phyloP scores from a whole-genome alignment of 2,797 vertebrate species.

The Lates japonicus region DNA sequence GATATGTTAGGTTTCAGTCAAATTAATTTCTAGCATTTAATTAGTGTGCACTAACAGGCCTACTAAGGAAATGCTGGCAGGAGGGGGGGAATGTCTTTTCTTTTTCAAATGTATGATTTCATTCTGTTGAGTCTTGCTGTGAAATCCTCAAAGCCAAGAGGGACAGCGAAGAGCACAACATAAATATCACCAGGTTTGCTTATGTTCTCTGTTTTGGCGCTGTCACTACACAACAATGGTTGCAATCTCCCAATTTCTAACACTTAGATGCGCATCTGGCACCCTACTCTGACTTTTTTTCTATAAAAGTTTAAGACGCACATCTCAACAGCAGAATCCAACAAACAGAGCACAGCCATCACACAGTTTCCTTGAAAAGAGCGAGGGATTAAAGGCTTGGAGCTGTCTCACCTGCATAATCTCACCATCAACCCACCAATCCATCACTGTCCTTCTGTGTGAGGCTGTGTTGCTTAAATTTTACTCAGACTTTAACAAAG shows the following conservation, averaged over 20 bases:
- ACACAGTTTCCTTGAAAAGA: slow-evolving; percentile 61
- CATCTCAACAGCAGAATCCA: slow-evolving; percentile 47
- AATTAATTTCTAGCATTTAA: slow-evolving; percentile 78
- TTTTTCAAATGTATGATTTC: slow-evolving; percentile 59
- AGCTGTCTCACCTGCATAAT: slow-evolving; percentile 77
- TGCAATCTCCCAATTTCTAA: slow-evolving; percentile 32
- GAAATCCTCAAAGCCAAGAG: slow-evolving; percentile 48
- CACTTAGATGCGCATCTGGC: slow-evolving; percentile 49
- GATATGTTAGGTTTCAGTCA: slow-evolving; percentile 62
- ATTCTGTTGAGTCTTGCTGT: slow-evolving; percentile 47
- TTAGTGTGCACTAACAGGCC: slow-evolving; percentile 61
- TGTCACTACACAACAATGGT: slow-evolving; percentile 38
- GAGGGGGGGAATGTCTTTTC: slow-evolving; percentile 23
- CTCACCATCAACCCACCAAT: slow-evolving; percentile 71
- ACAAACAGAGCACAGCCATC: slow-evolving; percentile 49
- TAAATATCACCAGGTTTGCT: slow-evolving; percentile 52
- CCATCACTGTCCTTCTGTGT: slow-evolving; percentile 67
- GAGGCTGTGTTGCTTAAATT: slow-evolving; percentile 51
- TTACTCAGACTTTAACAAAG: slow-evolving; percentile 56
- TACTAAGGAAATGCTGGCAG: slow-evolving; percentile 54
- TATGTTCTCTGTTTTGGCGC: slow-evolving; percentile 36
- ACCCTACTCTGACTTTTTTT: slow-evolving; percentile 30
- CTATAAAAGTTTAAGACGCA: slow-evolving; percentile 55
- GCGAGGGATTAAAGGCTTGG: slow-evolving; percentile 74
- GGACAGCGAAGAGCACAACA: slow-evolving; percentile 39